Evolutionary conservation across 2,888 invertebrate species (phyloP).

Genomic region (Pemphredon lugubris): DNA sequence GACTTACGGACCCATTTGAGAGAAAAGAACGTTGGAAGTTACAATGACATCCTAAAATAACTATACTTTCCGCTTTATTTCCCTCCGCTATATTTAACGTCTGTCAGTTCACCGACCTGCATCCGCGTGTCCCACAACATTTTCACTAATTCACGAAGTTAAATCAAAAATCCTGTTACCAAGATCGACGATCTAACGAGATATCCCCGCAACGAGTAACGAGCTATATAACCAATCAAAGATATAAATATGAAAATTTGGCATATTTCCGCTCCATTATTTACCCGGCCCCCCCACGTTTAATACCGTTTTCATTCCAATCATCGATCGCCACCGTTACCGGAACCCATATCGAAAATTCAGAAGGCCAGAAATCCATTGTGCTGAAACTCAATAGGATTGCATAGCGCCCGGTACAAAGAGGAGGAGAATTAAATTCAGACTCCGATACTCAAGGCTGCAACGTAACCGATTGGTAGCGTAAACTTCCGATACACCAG

Average conservation of each 20-base stretch:
- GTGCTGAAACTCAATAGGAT: constrained; percentile 4
- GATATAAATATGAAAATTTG: too few species aligned
- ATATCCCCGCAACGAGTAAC: too few species aligned
- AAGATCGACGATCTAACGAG: too few species aligned
- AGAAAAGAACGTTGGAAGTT: not conserved
- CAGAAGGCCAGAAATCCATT: not conserved
- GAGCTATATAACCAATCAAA: too few species aligned
- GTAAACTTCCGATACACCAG: constrained; percentile 63
- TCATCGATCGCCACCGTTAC: too few species aligned
- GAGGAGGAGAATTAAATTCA: constrained; percentile 2
- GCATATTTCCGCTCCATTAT: too few species aligned
- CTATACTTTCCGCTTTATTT: constrained; percentile 27
- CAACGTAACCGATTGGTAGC: constrained; percentile 21
- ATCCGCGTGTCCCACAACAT: constrained; percentile 6
- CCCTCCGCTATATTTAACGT: constrained; percentile 56
- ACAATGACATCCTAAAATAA: constrained; percentile 15
- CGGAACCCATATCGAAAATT: too few species aligned
- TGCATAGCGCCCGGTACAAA: not conserved
- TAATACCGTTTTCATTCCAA: too few species aligned
- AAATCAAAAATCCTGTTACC: too few species aligned
- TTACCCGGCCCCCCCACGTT: too few species aligned
- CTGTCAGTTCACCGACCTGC: constrained; percentile 50
- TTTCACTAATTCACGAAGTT: constrained; percentile 26
- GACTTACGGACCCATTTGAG: not conserved
- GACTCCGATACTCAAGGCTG: constrained; percentile 16